These are phyloP conservation scores for Mus pahari DNA, from an alignment of 2,113 vertebrate genomes.

Conservation along the genomic window DNA sequence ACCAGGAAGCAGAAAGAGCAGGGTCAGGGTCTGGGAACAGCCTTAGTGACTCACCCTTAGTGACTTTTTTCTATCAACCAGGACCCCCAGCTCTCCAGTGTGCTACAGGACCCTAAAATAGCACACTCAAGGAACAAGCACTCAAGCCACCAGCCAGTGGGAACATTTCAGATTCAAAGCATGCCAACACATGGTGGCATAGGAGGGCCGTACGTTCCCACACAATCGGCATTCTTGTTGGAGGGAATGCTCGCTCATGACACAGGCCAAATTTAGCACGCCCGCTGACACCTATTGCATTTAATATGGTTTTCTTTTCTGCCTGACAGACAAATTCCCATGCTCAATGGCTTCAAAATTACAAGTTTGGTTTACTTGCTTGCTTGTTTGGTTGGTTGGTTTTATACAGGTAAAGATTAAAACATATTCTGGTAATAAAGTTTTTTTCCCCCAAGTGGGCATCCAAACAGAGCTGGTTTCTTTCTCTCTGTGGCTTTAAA, in stretches of 20 bases:
- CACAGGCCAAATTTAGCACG: not conserved
- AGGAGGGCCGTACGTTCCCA: not conserved
- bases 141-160: not conserved
- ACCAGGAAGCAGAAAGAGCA: not conserved
- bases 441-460: not conserved
- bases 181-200: too few species aligned
- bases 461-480: not conserved
- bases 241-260: not conserved
- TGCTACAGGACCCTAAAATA: not conserved
- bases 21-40: not conserved
- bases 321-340: not conserved
- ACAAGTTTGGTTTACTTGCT: not conserved
- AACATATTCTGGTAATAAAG: not conserved
- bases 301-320: not conserved
- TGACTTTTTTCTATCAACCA: not conserved
- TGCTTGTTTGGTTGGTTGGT: not conserved
- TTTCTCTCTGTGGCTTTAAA: not conserved
- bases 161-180: not conserved
- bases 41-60: not conserved
- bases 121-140: not conserved
- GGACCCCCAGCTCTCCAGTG: not conserved
- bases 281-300: not conserved
- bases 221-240: not conserved
- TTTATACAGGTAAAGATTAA: not conserved
- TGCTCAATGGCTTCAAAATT: not conserved